A percentile compares a stretch with the other conserved stretches of the same genome.
These are phyloP conservation scores for Himalopsyche anomala DNA, from an alignment of 2,888 invertebrate species.

Conservation along the genomic window DNA sequence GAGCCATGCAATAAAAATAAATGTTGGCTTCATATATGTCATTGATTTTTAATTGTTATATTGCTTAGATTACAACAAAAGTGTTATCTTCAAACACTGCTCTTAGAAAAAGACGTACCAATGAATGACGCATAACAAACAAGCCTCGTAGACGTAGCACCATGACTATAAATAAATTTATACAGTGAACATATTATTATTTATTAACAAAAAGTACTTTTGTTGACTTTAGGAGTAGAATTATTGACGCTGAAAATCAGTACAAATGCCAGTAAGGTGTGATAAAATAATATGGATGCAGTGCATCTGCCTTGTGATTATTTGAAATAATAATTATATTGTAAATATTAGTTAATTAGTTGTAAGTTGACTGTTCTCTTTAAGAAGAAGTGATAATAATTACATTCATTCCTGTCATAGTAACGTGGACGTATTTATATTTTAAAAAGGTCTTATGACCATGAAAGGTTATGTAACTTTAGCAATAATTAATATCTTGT, in stretches of 20 bases:
- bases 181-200: not conserved
- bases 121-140: conserved; percentile 15
- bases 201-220: conserved; percentile 21
- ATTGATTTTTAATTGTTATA: not conserved
- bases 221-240: conserved; percentile 7
- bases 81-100: conserved; percentile 16
- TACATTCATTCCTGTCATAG: not conserved
- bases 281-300: conserved; percentile 11
- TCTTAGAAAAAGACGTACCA: not conserved
- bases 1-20: no score
- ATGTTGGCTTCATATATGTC: no score
- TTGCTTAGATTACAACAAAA: conserved; percentile 9
- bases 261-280: conserved; percentile 20
- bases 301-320: conserved; percentile 33
- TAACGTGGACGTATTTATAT: not conserved
- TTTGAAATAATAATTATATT: not conserved
- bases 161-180: conserved; percentile 29
- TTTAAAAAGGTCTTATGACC: no score
- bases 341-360: conserved; percentile 17
- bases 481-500: no score
- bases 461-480: no score
- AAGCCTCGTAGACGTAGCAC: not conserved
- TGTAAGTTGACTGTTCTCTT: conserved; percentile 15
- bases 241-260: conserved; percentile 48
- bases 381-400: not conserved